Conservation (phyloP, 2,113 vertebrate genomes). For the Pluvialis apricaria region DNA sequence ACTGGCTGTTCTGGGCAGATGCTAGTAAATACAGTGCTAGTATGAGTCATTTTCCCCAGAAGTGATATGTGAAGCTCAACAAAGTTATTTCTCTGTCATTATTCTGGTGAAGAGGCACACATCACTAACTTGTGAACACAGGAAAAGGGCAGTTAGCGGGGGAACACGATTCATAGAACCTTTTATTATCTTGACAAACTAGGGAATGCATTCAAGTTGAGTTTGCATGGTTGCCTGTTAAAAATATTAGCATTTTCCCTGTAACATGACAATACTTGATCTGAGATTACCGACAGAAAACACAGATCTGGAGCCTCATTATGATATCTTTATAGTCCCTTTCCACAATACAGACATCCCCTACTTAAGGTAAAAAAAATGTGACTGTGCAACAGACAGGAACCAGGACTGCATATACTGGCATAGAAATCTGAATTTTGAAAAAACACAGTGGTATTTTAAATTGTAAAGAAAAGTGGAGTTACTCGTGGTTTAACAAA, state of each 20-base stretch:
- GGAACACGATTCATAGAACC: neutral
- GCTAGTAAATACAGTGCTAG: neutral
- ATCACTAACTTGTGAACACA: neutral
- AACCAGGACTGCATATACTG: neutral
- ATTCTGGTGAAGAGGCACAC: neutral
- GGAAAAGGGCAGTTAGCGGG: neutral
- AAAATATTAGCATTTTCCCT: neutral
- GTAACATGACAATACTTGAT: neutral
- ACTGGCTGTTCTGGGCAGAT: neutral
- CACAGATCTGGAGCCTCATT: neutral
- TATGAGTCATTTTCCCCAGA: constrained; percentile 27
- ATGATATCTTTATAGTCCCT: neutral
- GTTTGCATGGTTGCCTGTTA: neutral
- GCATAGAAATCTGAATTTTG: neutral
- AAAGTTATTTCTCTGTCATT: neutral
- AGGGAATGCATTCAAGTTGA: neutral
- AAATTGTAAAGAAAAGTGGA: neutral
- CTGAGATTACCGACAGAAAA: neutral
- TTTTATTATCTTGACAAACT: neutral
- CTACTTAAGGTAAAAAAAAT: neutral
- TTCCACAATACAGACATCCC: neutral
- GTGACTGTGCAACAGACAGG: neutral
- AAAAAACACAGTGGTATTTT: neutral
- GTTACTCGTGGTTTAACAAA: neutral
- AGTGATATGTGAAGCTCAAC: neutral